Conservation (phyloP, 2,888 invertebrate genomes). For the Trissolcus brochymenae region DNA sequence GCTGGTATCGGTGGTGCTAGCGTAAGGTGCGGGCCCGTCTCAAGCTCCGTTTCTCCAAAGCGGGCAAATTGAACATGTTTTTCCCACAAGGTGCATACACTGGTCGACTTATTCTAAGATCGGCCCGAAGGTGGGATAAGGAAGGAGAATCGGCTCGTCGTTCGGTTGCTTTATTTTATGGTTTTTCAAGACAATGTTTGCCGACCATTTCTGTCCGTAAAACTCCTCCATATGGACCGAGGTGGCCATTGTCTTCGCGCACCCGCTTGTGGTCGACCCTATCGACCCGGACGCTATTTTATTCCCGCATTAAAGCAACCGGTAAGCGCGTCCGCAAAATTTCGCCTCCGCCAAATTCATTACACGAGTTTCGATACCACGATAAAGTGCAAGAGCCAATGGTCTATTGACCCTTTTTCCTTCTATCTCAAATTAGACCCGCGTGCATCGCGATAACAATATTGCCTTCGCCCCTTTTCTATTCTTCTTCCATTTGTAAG, state of each 20-base stretch:
- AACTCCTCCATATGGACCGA: constrained; percentile 70
- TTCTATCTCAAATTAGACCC: constrained; percentile 38
- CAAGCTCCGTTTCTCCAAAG: constrained; percentile 61
- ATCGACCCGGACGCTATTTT: constrained; percentile 73
- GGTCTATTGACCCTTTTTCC: constrained; percentile 44
- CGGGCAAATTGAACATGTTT: constrained; percentile 66
- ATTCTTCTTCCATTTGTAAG: constrained; percentile 20
- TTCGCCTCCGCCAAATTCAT: constrained; percentile 52
- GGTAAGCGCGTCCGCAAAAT: constrained; percentile 41
- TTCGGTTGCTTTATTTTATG: constrained; percentile 74
- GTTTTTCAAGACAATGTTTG: constrained; percentile 75
- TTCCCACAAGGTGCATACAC: constrained; percentile 62
- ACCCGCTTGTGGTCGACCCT: constrained; percentile 68
- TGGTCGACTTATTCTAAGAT: constrained; percentile 40
- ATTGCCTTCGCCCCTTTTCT: constrained; percentile 36
- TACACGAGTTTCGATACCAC: constrained; percentile 35
- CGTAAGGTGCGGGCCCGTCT: constrained; percentile 51
- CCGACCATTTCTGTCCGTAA: constrained; percentile 67
- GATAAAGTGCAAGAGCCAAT: constrained; percentile 25
- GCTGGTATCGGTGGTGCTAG: constrained; percentile 46
- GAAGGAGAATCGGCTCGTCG: constrained; percentile 49
- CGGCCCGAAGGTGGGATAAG: constrained; percentile 23
- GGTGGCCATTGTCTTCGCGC: constrained; percentile 70
- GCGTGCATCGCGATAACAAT: constrained; percentile 56
- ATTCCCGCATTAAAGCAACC: constrained; percentile 70